Conservation (phyloP, 1,140 invertebrate species). For the Acromyrmex heyeri region DNA sequence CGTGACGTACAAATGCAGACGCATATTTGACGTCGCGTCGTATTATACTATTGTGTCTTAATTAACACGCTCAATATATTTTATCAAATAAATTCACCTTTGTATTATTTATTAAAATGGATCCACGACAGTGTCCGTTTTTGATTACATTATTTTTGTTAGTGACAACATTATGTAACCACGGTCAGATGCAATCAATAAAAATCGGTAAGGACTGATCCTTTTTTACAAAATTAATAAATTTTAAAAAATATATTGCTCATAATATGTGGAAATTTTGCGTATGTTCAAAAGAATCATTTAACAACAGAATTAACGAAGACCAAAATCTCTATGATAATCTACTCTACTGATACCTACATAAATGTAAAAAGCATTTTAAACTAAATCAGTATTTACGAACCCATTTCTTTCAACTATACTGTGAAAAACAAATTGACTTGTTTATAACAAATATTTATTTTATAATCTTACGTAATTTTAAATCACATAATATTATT, state of each 20-base stretch:
- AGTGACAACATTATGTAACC: neutral
- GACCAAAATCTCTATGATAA: neutral
- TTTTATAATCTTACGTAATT: too few relatives aligned
- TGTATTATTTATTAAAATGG: neutral
- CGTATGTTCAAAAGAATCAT: neutral
- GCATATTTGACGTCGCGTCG: too few relatives aligned
- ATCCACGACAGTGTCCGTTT: neutral
- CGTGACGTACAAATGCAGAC: too few relatives aligned
- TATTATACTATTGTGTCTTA: too few relatives aligned
- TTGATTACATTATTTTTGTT: neutral
- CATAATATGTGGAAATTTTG: too few relatives aligned
- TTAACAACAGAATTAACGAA: neutral
- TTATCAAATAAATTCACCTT: neutral
- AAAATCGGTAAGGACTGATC: conserved; percentile 27
- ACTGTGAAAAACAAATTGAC: too few relatives aligned
- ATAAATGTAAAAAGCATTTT: neutral
- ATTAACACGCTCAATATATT: too few relatives aligned
- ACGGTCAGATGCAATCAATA: neutral
- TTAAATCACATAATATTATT: too few relatives aligned
- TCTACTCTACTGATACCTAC: neutral
- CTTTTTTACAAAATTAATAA: neutral
- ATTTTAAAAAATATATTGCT: neutral
- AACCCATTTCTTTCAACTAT: too few relatives aligned
- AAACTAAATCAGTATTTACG: neutral
- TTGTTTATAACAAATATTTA: too few relatives aligned